phyloP scores from a whole-genome alignment of 1,140 invertebrate genomes.

The Neocloeon triangulifer region DNA sequence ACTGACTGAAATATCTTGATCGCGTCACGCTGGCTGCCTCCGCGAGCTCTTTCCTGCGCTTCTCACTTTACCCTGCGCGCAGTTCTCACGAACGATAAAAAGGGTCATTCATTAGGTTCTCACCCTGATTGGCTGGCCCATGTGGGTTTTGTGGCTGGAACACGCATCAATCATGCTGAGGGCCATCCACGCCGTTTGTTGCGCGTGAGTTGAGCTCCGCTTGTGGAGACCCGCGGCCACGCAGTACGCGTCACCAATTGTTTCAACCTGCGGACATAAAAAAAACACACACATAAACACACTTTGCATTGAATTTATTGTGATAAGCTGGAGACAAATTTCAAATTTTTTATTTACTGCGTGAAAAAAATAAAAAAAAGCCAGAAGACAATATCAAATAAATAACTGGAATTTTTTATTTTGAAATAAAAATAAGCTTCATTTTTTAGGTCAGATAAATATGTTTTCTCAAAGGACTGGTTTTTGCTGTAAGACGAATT shows the following conservation, averaged over 20 bases:
- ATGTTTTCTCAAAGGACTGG: too few species aligned
- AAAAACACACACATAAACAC: conserved; percentile 1
- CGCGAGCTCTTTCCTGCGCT: background rate
- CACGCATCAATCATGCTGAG: conserved; percentile 78
- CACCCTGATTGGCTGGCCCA: conserved; percentile 75
- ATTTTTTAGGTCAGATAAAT: too few species aligned
- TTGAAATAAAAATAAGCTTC: too few species aligned
- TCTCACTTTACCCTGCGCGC: too few species aligned
- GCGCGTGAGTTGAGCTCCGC: conserved; percentile 60
- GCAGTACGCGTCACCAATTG: conserved; percentile 82
- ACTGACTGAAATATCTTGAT: too few species aligned
- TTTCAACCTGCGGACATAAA: conserved; percentile 52
- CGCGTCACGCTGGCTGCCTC: too few species aligned
- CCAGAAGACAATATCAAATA: too few species aligned
- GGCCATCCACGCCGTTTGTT: conserved; percentile 90
- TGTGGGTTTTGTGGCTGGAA: conserved; percentile 62
- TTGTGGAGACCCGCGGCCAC: conserved; percentile 78
- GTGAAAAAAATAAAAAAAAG: too few species aligned
- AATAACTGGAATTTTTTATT: too few species aligned
- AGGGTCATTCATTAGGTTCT: background rate
- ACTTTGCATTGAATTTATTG: background rate
- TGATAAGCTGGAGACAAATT: background rate
- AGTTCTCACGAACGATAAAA: background rate
- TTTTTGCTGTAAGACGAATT: too few species aligned
- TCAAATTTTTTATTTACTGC: too few species aligned